Base-by-base conservation (phyloP, 1,140 invertebrate genomes). In the Zaprionus inermis region DNA sequence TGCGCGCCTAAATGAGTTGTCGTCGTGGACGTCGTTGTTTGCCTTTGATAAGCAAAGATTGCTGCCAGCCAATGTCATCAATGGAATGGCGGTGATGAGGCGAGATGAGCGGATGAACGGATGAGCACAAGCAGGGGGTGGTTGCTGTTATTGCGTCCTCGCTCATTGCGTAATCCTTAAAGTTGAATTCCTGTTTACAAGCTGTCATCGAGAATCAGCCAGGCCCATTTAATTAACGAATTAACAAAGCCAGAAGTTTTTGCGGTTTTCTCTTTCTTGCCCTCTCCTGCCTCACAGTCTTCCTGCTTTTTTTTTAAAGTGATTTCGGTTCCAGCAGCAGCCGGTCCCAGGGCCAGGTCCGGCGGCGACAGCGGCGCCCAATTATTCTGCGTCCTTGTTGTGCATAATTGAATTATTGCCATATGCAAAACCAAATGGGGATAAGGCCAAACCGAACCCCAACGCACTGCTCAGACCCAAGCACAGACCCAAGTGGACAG, bases 351-450 rank as follows among this genome's bases (percentile, higher is more conserved):
- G 41, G 1, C 28, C 20, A 54, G 56, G 14, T 41, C 32, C 16
- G 63, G 52, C 32, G 72, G 73, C 77, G 34, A 51, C 61, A 52
- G 51, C 66, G 58, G 44, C 54, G 67, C 24, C 60, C 72, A 83
- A 86, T 77, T 85, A 88, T 88, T 79, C 88, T 77, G 82, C 79
- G 79, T 84, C 82, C 84, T 83, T 88, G 82, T 86, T 86, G 73
- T 89, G 84, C 84, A 88, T 88, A 88, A 88, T 88, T 88, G 84
- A 88, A 89, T 88, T 88, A 88, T 88, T 89, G 84, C 83, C 83
- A 88, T 88, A 77, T 75, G 79, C 81, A 88, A 88, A 88, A 79
- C 72, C 65, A 79, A 86, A 76, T 68, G 65, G 79, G 79, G 75
- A 67, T 61, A 77, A 70, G 51, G 38, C 36, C 18, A 44, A 54